A percentile compares a stretch with the other conserved stretches of the same genome.
Conservation (phyloP, 1,140 invertebrate genomes). For the Platorchestia sp. region DNA sequence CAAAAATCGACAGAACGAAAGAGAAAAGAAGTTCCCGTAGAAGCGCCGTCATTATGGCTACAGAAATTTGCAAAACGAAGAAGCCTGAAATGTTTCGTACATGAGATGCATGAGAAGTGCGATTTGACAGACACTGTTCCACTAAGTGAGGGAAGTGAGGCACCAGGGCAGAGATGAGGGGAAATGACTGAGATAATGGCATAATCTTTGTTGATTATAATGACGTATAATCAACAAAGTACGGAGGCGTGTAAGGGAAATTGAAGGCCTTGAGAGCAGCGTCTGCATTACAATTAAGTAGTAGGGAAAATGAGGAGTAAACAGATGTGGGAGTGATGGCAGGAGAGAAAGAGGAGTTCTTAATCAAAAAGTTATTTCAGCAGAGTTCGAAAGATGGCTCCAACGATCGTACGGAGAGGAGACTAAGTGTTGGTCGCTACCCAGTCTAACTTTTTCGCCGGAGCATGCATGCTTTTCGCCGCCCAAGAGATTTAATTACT, state of each 20-base stretch:
- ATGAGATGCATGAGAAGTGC: not conserved
- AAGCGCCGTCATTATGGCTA: no score
- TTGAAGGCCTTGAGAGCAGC: not conserved
- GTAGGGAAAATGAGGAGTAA: not conserved
- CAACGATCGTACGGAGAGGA: not conserved
- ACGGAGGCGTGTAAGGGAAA: not conserved
- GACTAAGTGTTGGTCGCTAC: not conserved
- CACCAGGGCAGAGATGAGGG: not conserved
- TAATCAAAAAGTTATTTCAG: not conserved
- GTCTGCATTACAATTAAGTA: not conserved
- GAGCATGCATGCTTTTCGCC: no score
- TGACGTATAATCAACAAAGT: not conserved
- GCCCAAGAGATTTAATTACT: no score
- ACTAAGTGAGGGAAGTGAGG: no score
- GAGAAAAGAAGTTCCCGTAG: not conserved
- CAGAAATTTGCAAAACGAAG: not conserved
- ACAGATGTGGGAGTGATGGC: not conserved
- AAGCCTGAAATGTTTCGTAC: not conserved
- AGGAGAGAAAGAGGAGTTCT: not conserved
- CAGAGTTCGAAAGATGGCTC: not conserved
- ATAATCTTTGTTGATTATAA: not conserved
- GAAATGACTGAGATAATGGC: not conserved
- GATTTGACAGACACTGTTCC: not conserved
- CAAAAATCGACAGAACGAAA: no score
- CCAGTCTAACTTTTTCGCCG: no score